Evolutionary conservation across 2,113 vertebrate species (phyloP).

Genomic region (Psophia crepitans): DNA sequence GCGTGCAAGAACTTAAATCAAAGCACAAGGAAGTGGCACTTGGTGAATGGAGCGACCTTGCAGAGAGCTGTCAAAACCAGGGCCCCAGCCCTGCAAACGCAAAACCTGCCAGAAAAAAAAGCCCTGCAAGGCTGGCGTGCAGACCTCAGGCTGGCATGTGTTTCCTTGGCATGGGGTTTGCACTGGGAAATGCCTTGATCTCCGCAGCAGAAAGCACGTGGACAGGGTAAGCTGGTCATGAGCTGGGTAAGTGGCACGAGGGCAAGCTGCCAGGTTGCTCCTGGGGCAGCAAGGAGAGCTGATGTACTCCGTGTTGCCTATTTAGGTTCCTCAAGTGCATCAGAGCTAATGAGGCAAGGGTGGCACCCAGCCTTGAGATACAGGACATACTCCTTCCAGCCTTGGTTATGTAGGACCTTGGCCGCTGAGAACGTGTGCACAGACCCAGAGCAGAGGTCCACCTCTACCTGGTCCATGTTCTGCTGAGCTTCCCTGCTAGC

Average conservation of each 20-base stretch:
- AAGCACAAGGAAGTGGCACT: constrained; percentile 6
- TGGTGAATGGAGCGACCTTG: constrained; percentile 13
- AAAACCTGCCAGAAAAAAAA: not conserved
- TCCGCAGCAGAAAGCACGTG: fast-evolving
- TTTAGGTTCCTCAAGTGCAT: not conserved
- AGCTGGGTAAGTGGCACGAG: not conserved
- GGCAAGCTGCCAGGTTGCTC: not conserved
- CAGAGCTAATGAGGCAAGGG: not conserved
- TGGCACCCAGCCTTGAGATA: not conserved
- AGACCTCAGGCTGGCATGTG: not conserved
- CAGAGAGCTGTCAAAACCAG: not conserved
- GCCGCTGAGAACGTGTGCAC: fast-evolving
- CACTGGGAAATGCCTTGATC: not conserved
- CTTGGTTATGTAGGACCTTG: not conserved
- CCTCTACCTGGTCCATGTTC: no score
- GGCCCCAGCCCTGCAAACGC: not conserved
- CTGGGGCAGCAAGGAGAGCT: not conserved
- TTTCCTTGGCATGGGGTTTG: not conserved
- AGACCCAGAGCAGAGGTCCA: not conserved
- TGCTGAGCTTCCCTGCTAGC: not conserved
- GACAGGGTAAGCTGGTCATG: not conserved
- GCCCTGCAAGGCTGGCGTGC: not conserved
- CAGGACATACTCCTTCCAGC: not conserved
- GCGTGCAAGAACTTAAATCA: constrained; percentile 62
- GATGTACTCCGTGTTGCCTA: not conserved